Base-by-base conservation (phyloP, 2,888 invertebrate species). In the Taphrorychus bicolor region DNA sequence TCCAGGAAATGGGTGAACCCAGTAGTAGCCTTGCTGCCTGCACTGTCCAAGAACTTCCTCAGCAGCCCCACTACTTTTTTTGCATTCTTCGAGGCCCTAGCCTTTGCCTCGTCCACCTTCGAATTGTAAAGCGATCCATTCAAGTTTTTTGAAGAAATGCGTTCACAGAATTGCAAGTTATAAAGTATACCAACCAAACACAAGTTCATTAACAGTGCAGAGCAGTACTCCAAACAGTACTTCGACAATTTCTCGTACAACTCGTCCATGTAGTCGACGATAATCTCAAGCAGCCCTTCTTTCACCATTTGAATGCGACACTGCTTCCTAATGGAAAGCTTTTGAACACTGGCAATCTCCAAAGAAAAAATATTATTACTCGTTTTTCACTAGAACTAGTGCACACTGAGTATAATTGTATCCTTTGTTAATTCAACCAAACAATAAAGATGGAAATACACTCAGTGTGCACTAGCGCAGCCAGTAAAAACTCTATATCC, bases 151-250 rank as follows among this genome's bases (percentile, higher is more conserved):
- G n/a, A n/a, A n/a, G n/a, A n/a, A n/a, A n/a, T n/a, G n/a, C n/a
- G n/a, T n/a, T n/a, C n/a, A n/a, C n/a, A n/a, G n/a, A n/a, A n/a
- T n/a, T n/a, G n/a, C n/a, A n/a, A n/a, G n/a, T n/a, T n/a, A n/a
- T n/a, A n/a, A n/a, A n/a, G n/a, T n/a, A 52, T 73, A 18, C 84
- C 82, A 72, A 88, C 85, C 32, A 90, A 82, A 71, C 88, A 89
- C 4, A 91, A 80, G 77, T 90, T 91, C 87, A 90, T 89, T 19
- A 90, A 82, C 9, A 91, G 82, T 3, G 90, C 89, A 5, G 86
- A 85, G n/a, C 87, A 84, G n/a, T n/a, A n/a, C n/a, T n/a, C n/a
- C n/a, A n/a, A n/a, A n/a, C n/a, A n/a, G 76, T 90, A 90, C 0
- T 84, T 81, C 52, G 83, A 82, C 71, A 83, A 79, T 53, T 75